Percentiles rank a stretch among this genome's conserved stretches.
These are phyloP conservation scores for Drosophila monieri DNA, from an alignment of 2,888 invertebrate species.

Conservation along the genomic window DNA sequence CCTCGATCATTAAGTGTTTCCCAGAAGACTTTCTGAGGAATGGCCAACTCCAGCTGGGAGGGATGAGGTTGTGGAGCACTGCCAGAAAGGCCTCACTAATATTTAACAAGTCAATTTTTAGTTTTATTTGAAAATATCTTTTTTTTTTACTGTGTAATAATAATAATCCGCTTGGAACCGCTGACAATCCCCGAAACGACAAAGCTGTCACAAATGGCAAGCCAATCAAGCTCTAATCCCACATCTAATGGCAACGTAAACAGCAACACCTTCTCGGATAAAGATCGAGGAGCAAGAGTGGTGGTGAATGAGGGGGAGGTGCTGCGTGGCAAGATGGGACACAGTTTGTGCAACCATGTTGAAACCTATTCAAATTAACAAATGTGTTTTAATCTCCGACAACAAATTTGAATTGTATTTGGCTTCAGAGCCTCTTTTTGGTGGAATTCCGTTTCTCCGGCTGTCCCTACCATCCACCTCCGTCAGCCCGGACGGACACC, in stretches of 20 bases:
- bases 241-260: conserved; percentile 66
- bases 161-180: conserved; percentile 44
- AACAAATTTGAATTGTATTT: conserved; percentile 76
- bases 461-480: conserved; percentile 8
- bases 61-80: conserved; percentile 12
- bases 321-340: conserved; percentile 5
- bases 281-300: background rate
- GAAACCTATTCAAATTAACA: conserved; percentile 79
- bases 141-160: background rate
- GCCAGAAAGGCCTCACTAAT: background rate
- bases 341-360: conserved; percentile 71
- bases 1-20: conserved; percentile 2
- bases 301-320: background rate
- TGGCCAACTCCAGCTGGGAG: conserved; percentile 50
- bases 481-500: conserved; percentile 66
- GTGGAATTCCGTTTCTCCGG: conserved; percentile 61
- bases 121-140: background rate
- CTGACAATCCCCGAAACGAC: conserved; percentile 67
- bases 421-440: conserved; percentile 40
- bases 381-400: conserved; percentile 80
- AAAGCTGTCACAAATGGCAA: conserved; percentile 69
- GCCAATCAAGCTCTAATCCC: conserved; percentile 59
- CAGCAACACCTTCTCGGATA: conserved; percentile 73
- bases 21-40: conserved; percentile 46
- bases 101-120: no score